Evolutionary conservation across 2,888 invertebrate genomes (phyloP), one percentile per base, ranked within the genome.

Genomic region (Syritta pipiens): DNA sequence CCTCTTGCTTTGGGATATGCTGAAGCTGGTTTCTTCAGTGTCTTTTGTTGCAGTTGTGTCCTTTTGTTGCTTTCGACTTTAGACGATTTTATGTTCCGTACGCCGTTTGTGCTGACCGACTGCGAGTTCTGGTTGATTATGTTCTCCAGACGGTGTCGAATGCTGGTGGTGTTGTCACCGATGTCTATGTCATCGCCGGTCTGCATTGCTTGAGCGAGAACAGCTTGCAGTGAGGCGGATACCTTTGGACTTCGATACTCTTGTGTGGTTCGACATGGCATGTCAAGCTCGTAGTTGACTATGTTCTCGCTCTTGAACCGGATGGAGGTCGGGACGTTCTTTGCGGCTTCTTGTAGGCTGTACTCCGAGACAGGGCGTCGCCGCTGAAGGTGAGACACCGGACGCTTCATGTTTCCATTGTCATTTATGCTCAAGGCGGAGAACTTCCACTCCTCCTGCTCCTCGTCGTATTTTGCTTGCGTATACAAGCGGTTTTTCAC

Each of bases 391-490:
- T 91, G 89, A 6, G 94, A 93, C 22, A 92, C 90, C 0, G 95
- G 95, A 48, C 95, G 91, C 84, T 86, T 88, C 9, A 86, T 84
- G 32, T 88, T 87, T 6, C 88, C 89, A 44, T 89, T 87, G 24
- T 89, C 88, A 35, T 88, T 88, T 12, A 91, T 81, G 5, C 90
- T 89, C 24, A 85, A 68, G 1, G 88, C 71, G 6, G 87, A 86
- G 20, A 89, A 86, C 46, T 88, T 88, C 95, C 96, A 97, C 60
- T 92, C 91, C 84, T 96, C 95, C 74, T 93, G 93, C 83, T 96
- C 94, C 82, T 96, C 96, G 85, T 96, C 95, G 86, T 93, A 96
- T 55, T 92, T 90, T 9, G 95, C 92, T 82, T 95, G 90, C 44
- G 93, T 92, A 76, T 94, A 90, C 2, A 96, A 90, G 79, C 94